Evolutionary conservation across 2,888 invertebrate genomes (phyloP).

Genomic region (Globia sparganii): DNA sequence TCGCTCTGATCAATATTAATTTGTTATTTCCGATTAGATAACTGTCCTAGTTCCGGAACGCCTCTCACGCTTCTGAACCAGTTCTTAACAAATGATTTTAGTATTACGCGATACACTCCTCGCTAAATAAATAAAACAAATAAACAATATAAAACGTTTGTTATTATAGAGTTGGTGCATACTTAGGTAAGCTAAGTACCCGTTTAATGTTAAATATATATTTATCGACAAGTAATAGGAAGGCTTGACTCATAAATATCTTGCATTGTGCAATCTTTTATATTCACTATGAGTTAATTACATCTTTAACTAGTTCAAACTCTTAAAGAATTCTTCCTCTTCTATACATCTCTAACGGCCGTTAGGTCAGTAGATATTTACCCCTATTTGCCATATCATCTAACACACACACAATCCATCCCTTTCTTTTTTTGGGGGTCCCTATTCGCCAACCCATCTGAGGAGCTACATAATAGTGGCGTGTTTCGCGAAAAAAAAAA

Average conservation of each 20-base stretch:
- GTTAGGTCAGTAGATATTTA: too few relatives aligned
- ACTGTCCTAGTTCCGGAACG: slow-evolving; percentile 71
- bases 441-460: too few relatives aligned
- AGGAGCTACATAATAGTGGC: slow-evolving; percentile 8
- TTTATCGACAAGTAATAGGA: slow-evolving; percentile 4
- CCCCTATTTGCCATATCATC: too few relatives aligned
- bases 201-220: slow-evolving; percentile 17
- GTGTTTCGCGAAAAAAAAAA: neutral
- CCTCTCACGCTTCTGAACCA: slow-evolving; percentile 67
- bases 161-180: slow-evolving; percentile 8
- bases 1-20: slow-evolving; percentile 62
- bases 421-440: too few relatives aligned
- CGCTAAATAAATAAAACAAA: slow-evolving; percentile 40
- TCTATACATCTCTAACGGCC: too few relatives aligned
- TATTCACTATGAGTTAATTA: neutral
- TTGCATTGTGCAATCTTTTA: slow-evolving; percentile 3
- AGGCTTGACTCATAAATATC: neutral
- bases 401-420: too few relatives aligned
- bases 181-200: slow-evolving; percentile 9
- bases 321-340: neutral
- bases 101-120: slow-evolving; percentile 50
- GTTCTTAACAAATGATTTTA: slow-evolving; percentile 45
- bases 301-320: neutral
- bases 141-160: slow-evolving; percentile 28
- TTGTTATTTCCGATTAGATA: slow-evolving; percentile 72